Percentiles rank a stretch among this genome's conserved stretches.
Evolutionary conservation across 2,888 invertebrate genomes (phyloP).

Genomic region (Trypoxylon attenuatum): DNA sequence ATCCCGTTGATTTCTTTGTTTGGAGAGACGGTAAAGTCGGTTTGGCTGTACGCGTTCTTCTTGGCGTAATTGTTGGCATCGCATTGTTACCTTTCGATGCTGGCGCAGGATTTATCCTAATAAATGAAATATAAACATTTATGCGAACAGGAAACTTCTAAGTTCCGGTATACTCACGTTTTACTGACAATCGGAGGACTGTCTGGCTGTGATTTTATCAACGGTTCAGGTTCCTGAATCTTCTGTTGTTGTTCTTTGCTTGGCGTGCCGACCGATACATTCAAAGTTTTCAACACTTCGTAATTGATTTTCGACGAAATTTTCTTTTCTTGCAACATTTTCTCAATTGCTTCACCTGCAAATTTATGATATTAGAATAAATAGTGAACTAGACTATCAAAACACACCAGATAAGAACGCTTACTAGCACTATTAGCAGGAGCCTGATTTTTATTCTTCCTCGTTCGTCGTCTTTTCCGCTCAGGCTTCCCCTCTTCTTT

Average conservation of each 20-base stretch:
- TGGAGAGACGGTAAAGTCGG: neutral
- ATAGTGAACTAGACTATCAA: neutral
- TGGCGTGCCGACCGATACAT: constrained; percentile 62
- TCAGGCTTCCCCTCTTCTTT: constrained; percentile 91
- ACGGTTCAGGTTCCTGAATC: constrained; percentile 24
- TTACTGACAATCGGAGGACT: constrained; percentile 18
- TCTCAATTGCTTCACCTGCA: constrained; percentile 93
- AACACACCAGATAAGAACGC: neutral
- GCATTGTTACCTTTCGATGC: constrained; percentile 10
- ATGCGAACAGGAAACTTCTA: neutral
- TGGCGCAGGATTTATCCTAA: constrained; percentile 1
- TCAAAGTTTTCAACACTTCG: constrained; percentile 92
- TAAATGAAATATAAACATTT: neutral
- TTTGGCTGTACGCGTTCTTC: constrained; percentile 24
- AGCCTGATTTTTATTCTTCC: constrained; percentile 78
- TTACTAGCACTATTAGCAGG: constrained; percentile 78
- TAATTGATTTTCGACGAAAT: constrained; percentile 98
- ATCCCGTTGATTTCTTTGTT: too few species aligned
- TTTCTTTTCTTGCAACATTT: constrained; percentile 96
- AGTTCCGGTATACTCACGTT: constrained; percentile 24
- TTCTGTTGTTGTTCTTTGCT: constrained; percentile 42
- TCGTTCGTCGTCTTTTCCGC: constrained; percentile 83
- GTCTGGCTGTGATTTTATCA: constrained; percentile 9
- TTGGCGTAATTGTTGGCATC: constrained; percentile 4
- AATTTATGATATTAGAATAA: constrained; percentile 7